Evolutionary conservation across 2,797 vertebrate species (phyloP), one percentile per base, ranked within the genome.

Genomic region (Orestias chungarensis): DNA sequence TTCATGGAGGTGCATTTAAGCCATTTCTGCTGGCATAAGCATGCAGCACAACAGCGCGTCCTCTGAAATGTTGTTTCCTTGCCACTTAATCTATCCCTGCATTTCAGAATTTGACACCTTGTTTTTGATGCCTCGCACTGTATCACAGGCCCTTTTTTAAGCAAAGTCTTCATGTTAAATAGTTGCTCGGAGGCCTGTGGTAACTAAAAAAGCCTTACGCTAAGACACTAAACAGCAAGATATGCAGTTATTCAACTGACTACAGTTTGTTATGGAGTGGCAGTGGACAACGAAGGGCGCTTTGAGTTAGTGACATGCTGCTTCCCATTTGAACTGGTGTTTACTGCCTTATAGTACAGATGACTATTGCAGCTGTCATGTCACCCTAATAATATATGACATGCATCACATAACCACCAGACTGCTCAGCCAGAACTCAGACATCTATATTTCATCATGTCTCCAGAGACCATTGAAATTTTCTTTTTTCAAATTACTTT

Each of bases 11-110:
- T 89, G 88, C 88, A 87, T 94, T 94, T 94, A 94, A 94, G 87
- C 83, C 74, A 69, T 94, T 94, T 94, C 92, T 95, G 94, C 94
- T 94, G 89, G 89, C 93, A 93, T 94, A 94, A 95, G 94, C 94
- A 94, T 42, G 81, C 86, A 55, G 77, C 75, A 65, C 87, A 82
- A 86, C 89, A 64, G 81, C 82, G 10, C 55, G 68, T 49, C 38
- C 57, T 86, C 79, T 86, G 81, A 87, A 74, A 86, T 89, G 86
- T 88, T 78, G 67, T 79, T 88, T 78, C 71, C 82, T 78, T 89
- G 86, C 91, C 90, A 92, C 89, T 89, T 91, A 91, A 89, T 88
- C 87, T 75, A 81, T 89, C 88, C 89, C 83, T 85, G 78, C 88
- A 84, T 88, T 88, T 84, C 81, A 85, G 74, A 81, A 75, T 17